Percentiles rank a stretch among this genome's conserved stretches.
Evolutionary conservation across 2,888 invertebrate genomes (phyloP).

Genomic region (Torymus tubicola): DNA sequence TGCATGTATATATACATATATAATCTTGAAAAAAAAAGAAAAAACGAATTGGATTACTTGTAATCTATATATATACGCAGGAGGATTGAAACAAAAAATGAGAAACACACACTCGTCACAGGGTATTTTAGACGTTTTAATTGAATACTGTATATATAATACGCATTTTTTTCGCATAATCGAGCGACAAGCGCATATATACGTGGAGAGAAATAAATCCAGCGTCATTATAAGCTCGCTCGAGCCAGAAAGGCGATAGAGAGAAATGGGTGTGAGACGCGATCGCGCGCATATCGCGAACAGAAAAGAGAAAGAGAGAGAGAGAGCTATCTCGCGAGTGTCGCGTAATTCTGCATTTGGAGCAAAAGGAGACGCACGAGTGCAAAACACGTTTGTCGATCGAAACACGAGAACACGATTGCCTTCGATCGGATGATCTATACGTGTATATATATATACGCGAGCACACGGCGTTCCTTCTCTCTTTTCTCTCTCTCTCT

Average conservation of each 20-base stretch:
- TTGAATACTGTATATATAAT: conserved; percentile 34
- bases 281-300: conserved; percentile 6
- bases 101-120: too few relatives aligned
- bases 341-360: conserved; percentile 57
- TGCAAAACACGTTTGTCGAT: conserved; percentile 64
- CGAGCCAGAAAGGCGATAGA: not conserved
- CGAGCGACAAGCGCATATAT: conserved; percentile 24
- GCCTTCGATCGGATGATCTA: conserved; percentile 68
- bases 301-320: too few relatives aligned
- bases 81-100: too few relatives aligned
- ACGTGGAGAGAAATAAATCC: conserved; percentile 41
- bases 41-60: conserved; percentile 34
- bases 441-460: conserved; percentile 25
- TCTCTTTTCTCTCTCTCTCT: not conserved
- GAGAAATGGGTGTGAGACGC: conserved; percentile 31
- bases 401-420: conserved; percentile 70
- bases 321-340: conserved; percentile 38
- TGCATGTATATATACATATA: too few relatives aligned
- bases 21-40: conserved; percentile 5
- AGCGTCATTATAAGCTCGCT: conserved; percentile 16
- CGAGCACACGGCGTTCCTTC: not conserved
- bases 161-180: conserved; percentile 21
- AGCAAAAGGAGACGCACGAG: conserved; percentile 57
- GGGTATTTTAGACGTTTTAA: conserved; percentile 44
- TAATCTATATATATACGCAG: not conserved